These are phyloP conservation scores for Cercopithecus neglectus DNA, from an alignment of 2,797 vertebrate species.

Conservation along the genomic window DNA sequence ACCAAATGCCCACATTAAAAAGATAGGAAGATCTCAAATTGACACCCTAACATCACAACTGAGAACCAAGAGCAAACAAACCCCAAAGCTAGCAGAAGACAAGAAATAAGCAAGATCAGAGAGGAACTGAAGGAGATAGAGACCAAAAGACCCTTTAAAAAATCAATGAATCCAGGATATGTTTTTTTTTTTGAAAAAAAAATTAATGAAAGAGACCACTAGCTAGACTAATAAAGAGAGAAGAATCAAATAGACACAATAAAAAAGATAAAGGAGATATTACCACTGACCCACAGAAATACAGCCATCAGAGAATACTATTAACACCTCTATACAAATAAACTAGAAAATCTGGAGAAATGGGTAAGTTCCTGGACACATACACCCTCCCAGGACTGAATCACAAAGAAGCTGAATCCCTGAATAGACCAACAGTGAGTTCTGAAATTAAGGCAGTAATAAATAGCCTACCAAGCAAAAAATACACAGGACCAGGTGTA, in stretches of 20 bases:
- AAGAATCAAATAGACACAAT: background rate
- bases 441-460: background rate
- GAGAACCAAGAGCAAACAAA: background rate
- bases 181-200: background rate
- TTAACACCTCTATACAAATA: background rate
- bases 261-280: background rate
- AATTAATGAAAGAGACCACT: background rate
- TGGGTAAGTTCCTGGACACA: background rate
- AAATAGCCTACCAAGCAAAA: background rate
- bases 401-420: background rate
- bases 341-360: background rate
- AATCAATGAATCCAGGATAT: background rate
- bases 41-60: background rate
- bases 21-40: background rate
- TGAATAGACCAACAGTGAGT: background rate
- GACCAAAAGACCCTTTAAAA: background rate
- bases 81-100: background rate
- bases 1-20: background rate
- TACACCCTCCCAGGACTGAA: background rate
- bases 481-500: background rate
- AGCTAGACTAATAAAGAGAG: background rate
- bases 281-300: background rate
- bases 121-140: background rate
- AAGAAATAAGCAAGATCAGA: background rate
- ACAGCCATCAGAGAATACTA: background rate